Evolutionary conservation across 2,113 vertebrate species (phyloP).

Genomic region (Podarcis muralis): DNA sequence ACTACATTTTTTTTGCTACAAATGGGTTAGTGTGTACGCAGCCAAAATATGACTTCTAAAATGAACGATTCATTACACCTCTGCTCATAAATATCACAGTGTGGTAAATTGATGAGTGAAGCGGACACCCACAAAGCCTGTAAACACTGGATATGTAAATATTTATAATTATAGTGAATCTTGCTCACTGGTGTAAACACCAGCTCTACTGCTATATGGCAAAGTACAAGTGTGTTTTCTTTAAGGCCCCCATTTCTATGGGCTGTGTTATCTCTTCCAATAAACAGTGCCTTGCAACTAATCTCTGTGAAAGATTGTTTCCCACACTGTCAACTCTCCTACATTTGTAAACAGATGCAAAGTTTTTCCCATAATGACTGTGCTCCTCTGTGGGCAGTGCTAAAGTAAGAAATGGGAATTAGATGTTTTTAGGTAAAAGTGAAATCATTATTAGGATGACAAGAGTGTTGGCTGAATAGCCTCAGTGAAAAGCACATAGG

Average conservation of each 20-base stretch:
- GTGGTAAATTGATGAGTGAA: neutral
- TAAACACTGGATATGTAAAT: conserved; percentile 59
- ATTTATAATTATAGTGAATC: conserved; percentile 56
- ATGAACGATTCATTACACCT: neutral
- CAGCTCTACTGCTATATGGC: conserved; percentile 29
- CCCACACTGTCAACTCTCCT: conserved; percentile 19
- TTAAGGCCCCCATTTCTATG: conserved; percentile 12
- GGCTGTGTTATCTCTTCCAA: conserved; percentile 40
- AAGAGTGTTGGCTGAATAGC: neutral
- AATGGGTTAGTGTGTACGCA: too few relatives aligned
- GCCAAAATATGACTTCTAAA: neutral
- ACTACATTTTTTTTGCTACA: too few relatives aligned
- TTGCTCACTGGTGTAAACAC: conserved; percentile 51
- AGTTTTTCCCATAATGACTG: conserved; percentile 11
- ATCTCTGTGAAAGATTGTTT: conserved; percentile 41
- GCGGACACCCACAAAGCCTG: conserved; percentile 64
- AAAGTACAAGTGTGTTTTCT: conserved; percentile 25
- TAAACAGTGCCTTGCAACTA: conserved; percentile 40
- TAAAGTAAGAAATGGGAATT: neutral
- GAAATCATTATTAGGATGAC: neutral
- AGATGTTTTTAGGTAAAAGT: neutral
- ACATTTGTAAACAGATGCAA: conserved; percentile 22
- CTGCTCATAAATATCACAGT: neutral
- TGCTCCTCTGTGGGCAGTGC: neutral
- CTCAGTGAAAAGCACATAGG: neutral